A percentile compares a stretch with the other conserved stretches of the same genome.
phyloP scores from a whole-genome alignment of 2,797 vertebrate genomes.

The Siniperca obscura region DNA sequence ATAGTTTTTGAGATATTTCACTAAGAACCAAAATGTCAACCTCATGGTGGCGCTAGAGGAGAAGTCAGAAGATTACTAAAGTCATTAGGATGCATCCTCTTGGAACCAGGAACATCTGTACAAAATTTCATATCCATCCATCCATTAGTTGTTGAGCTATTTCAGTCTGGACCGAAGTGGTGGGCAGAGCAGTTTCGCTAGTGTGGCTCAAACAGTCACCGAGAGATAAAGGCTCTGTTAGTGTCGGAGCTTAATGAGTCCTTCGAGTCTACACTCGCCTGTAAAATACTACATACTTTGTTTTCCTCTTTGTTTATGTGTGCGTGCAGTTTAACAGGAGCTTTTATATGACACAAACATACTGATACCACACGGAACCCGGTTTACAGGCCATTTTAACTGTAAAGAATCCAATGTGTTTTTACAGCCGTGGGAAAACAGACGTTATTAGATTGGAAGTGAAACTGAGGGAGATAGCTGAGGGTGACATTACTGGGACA shows the following conservation, averaged over 20 bases:
- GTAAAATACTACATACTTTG: too few species aligned
- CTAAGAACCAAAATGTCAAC: not conserved
- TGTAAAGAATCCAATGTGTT: not conserved
- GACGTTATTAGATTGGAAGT: slow-evolving; percentile 32
- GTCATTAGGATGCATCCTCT: not conserved
- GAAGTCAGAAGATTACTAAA: not conserved
- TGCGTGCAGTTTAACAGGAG: not conserved
- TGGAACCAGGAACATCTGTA: not conserved
- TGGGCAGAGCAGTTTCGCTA: too few species aligned
- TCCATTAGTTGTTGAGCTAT: too few species aligned
- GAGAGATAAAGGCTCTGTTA: too few species aligned
- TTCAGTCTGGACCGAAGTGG: too few species aligned
- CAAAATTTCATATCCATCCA: not conserved
- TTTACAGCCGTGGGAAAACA: slow-evolving; percentile 14
- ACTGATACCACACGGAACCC: too few species aligned
- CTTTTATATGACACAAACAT: not conserved
- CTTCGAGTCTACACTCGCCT: too few species aligned
- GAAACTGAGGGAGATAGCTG: slow-evolving; percentile 18
- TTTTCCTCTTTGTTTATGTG: not conserved
- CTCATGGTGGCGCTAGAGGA: too few species aligned
- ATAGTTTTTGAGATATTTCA: not conserved
- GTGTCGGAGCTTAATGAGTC: too few species aligned
- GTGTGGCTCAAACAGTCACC: too few species aligned
- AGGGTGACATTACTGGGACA: slow-evolving; percentile 48
- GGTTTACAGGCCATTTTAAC: not conserved